Base-by-base conservation (phyloP, 1,140 invertebrate genomes). In the Pinna nobilis region DNA sequence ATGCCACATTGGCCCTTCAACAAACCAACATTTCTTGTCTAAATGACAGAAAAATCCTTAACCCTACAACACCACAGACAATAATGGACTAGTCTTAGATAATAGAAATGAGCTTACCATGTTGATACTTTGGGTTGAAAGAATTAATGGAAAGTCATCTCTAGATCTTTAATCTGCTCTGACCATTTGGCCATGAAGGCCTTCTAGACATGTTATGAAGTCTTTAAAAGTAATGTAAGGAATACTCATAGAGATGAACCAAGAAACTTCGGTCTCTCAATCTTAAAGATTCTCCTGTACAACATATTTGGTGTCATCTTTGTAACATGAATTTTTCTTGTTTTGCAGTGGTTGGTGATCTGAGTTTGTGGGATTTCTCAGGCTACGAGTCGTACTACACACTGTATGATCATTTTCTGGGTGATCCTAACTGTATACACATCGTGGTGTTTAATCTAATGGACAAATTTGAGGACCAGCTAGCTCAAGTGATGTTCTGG, bases 281-380 rank as follows among this genome's bases (percentile, higher is more conserved):
- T n/a, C n/a, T 44, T 44, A 44, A 11, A 44, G 9, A 44, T 44
- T 44, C 39, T n/a, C 39, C 39, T 44, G n/a, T 44, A 44, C n/a
- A 44, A 11, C 9, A 11, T 44, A 44, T 9, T 44, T 44, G n/a
- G 9, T n/a, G 9, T 44, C 39, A 44, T 44, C 9, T 44, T 44
- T 44, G n/a, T 44, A 44, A 44, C 3, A 13, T 35, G 18, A 32
- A 4, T 32, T 35, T 39, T 4, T 61, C 18, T 49, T 69, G 41
- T 59, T 76, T 88, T 87, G 28, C 82, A 92, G 93, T 90, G 89
- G 85, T 92, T 37, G 93, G 93, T 33, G 93, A 94, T 68, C 85
- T 94, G 28, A 93, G 92, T 39, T 90, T 95, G 35, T 96, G 94
- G 94, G 94, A 96, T 84, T 94, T 96, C 84, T 94, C 94, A 30